Base-by-base conservation (phyloP, 2,113 vertebrate species). In the Cyprichromis sp. region DNA sequence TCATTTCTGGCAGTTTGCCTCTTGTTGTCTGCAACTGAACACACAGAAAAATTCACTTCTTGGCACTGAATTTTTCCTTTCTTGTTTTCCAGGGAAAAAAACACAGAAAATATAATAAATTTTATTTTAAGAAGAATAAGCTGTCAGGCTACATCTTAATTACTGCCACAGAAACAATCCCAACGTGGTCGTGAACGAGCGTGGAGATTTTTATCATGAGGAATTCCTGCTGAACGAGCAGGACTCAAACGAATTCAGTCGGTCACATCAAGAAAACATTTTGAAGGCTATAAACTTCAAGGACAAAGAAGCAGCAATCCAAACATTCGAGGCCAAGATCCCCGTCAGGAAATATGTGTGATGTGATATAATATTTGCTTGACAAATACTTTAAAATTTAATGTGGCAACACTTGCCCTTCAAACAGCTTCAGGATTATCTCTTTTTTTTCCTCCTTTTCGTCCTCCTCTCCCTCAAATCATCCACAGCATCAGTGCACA, bases 391-490 rank as follows among this genome's bases (percentile, higher is more conserved):
- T 68, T 38, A 68, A 68, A 68, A 21, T 68, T 38, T 68, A 68
- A 68, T 68, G 63, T 68, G 34, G 63, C 63, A 68, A 68, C 11
- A 38, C 34, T 68, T 68, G 63, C 34, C 45, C 45, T 50, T 78
- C 26, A 78, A 31, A 31, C 16, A 12, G 45, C 73, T 78, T 78
- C 9, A 0, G 42, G 24, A 50, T 78, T 29, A 26, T 50, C 71
- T 12, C 17, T 31, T n/a, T 78, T 78, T 52, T 52, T 12, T 0
- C 0, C 1, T 31, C 7, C 31, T 31, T 31, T 31, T 31, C 7
- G 31, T 31, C 7, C 31, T 31, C 31, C 7, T 31, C 26, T 50
- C 73, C 10, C 29, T 50, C 45, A 78, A 52, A 52, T 12, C 29
- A 50, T 52, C 73, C 73, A 31, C 26, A 0, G 10, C 17, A 52